Conservation (phyloP, 2,888 invertebrate species). For the Boloria euphrosyne region DNA sequence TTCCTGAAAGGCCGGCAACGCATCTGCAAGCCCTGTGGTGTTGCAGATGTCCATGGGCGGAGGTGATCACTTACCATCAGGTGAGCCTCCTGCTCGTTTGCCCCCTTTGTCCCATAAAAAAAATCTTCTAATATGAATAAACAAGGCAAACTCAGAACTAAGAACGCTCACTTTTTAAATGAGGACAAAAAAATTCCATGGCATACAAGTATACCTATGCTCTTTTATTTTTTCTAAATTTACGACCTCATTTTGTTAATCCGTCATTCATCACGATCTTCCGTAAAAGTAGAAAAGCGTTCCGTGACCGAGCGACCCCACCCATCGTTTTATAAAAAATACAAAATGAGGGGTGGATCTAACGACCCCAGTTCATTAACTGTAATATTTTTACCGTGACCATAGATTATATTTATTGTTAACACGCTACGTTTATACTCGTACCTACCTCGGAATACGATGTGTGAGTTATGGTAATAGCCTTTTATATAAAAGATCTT, state of each 20-base stretch:
- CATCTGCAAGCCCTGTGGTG: too few relatives aligned
- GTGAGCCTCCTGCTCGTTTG: too few relatives aligned
- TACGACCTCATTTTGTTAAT: not conserved
- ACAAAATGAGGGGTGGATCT: conserved; percentile 28
- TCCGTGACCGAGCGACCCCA: conserved; percentile 18
- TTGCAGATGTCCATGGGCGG: too few relatives aligned
- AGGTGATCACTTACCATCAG: too few relatives aligned
- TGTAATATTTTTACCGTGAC: conserved; percentile 27
- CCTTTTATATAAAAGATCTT: too few relatives aligned
- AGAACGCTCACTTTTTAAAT: too few relatives aligned
- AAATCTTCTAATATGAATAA: too few relatives aligned
- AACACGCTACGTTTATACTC: conserved; percentile 31
- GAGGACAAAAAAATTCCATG: too few relatives aligned
- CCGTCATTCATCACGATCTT: conserved; percentile 1
- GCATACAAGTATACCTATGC: too few relatives aligned
- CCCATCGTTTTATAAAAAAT: conserved; percentile 32
- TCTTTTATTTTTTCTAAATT: not conserved
- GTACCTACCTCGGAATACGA: not conserved
- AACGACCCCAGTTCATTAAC: conserved; percentile 33
- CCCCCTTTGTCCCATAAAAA: too few relatives aligned
- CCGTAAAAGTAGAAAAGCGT: not conserved
- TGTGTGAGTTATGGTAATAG: not conserved
- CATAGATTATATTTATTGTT: conserved; percentile 28
- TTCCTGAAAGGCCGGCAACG: too few relatives aligned
- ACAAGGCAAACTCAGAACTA: too few relatives aligned